Evolutionary conservation across 2,113 vertebrate genomes (phyloP).

Genomic region (Tauraco erythrolophus): DNA sequence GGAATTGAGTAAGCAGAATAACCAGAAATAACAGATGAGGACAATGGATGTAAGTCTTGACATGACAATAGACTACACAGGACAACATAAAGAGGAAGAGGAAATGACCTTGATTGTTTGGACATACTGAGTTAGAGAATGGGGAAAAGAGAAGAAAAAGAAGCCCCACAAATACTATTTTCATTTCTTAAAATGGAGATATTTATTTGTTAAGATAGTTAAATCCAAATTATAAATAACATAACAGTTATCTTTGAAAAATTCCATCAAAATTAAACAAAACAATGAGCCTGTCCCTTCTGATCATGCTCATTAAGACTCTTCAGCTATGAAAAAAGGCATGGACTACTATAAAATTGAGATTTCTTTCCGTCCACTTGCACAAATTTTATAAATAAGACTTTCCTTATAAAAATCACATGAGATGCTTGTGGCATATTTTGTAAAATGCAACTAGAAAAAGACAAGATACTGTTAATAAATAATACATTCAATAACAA

Average conservation of each 20-base stretch:
- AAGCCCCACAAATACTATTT: conserved; percentile 12
- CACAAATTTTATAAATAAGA: conserved; percentile 51
- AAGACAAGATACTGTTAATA: conserved; percentile 39
- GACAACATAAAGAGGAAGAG: not conserved
- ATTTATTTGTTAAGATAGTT: conserved; percentile 63
- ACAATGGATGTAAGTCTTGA: not conserved
- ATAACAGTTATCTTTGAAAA: conserved; percentile 25
- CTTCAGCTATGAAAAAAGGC: conserved; percentile 35
- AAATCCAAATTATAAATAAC: conserved; percentile 50
- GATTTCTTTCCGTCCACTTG: not conserved
- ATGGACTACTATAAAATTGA: conserved; percentile 50
- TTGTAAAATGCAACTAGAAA: conserved; percentile 61
- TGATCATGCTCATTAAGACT: conserved; percentile 31
- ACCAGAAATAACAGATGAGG: not conserved
- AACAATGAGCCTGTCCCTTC: conserved; percentile 26
- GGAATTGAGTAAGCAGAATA: not conserved
- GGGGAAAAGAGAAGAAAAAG: not conserved
- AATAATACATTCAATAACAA: conserved; percentile 60
- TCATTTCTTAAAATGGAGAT: conserved; percentile 45
- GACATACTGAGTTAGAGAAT: not conserved
- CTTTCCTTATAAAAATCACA: conserved; percentile 56
- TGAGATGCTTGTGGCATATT: conserved; percentile 25
- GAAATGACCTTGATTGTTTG: not conserved
- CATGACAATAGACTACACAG: not conserved
- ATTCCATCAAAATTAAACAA: conserved; percentile 34